Evolutionary conservation across 2,888 invertebrate species (phyloP), one percentile per base, ranked within the genome.

Genomic region (Terebella lapidaria): DNA sequence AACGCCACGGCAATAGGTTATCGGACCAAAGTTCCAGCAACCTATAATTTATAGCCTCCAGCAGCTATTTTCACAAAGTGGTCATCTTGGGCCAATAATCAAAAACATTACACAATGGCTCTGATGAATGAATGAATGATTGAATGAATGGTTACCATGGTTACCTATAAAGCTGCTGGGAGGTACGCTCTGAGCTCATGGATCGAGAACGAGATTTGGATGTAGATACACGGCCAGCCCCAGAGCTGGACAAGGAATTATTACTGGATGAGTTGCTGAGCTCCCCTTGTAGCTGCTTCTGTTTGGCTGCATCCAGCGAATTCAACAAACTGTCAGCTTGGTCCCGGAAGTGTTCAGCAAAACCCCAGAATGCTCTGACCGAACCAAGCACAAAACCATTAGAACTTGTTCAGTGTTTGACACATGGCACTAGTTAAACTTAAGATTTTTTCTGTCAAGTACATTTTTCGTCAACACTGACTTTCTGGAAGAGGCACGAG

Each of bases 331-430:
- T 84, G 65, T 95, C 94, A 0, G 94, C 94, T 70, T 91, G 89
- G 1, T 90, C 90, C 0, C 92, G 92, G 82, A 95, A 96, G 76
- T 92, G 91, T 1, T 89, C 88, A 57, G 89, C 87, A 82, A 92
- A 95, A 20, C 89, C 88, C 86, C 90, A 89, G 82, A 88, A 96
- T n/a, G 93, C 91, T 75, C 92, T 91, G 77, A 10, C 10, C 35
- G 35, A 35, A 18, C 10, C 10, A 10, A 35, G 18, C 35, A 35
- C 35, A 35, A 18, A 10, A 35, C n/a, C n/a, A n/a, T n/a, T n/a
- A n/a, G n/a, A n/a, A n/a, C n/a, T n/a, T n/a, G n/a, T n/a, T n/a
- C n/a, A n/a, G n/a, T n/a, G n/a, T n/a, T n/a, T 35, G n/a, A 35
- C 42, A 35, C 42, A n/a, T 35, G n/a, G n/a, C 42, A 35, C 42